A percentile compares a stretch with the other conserved stretches of the same genome.
Conservation (phyloP, 2,888 invertebrate genomes). For the Yponomeuta sedellus region DNA sequence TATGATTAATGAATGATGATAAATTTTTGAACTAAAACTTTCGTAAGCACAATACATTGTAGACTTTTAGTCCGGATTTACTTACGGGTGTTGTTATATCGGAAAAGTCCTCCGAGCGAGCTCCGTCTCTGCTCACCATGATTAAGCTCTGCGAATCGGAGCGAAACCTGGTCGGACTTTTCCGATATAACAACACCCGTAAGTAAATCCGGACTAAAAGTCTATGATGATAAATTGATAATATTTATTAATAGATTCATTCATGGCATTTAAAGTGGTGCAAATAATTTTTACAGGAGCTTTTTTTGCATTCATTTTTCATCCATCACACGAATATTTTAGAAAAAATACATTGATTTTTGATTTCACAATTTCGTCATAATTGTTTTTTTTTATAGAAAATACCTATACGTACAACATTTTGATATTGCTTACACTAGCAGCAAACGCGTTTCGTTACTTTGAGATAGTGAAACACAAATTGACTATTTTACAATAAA, state of each 20-base stretch:
- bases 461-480: slow-evolving; percentile 35
- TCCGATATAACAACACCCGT: too few relatives aligned
- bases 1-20: slow-evolving; percentile 16
- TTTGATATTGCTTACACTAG: slow-evolving; percentile 15
- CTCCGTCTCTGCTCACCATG: too few relatives aligned
- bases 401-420: slow-evolving; percentile 39
- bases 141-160: too few relatives aligned
- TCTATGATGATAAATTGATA: slow-evolving; percentile 15
- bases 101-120: too few relatives aligned
- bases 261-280: not conserved
- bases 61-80: too few relatives aligned
- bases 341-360: slow-evolving; percentile 41
- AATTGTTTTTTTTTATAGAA: slow-evolving; percentile 25
- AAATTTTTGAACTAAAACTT: too few relatives aligned
- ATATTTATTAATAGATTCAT: not conserved
- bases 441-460: not conserved
- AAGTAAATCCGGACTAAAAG: too few relatives aligned
- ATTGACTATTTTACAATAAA: slow-evolving; percentile 38
- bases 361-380: slow-evolving; percentile 25
- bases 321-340: slow-evolving; percentile 28
- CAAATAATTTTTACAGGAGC: slow-evolving; percentile 15
- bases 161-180: too few relatives aligned
- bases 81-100: too few relatives aligned
- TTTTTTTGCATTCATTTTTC: slow-evolving; percentile 16
- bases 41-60: too few relatives aligned